Evolutionary conservation across 2,888 invertebrate genomes (phyloP), one percentile per base, ranked within the genome.

Genomic region (Lasioglossum marginatum): DNA sequence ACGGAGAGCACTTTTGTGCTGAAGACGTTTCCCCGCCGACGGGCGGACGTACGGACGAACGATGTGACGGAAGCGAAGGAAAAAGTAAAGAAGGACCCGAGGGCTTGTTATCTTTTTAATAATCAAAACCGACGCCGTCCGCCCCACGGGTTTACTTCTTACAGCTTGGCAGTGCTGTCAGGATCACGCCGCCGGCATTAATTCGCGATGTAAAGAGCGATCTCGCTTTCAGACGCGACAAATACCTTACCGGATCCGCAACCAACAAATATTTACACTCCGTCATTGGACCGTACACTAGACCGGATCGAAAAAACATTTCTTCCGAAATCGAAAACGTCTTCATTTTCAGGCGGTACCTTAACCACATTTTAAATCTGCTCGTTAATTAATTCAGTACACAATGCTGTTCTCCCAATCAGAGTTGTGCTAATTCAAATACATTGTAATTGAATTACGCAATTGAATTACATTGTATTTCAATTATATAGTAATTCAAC

Each of bases 51-150:
- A 8, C 66, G 19, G 66, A 34, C 66, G 66, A 34, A 66, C 66
- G 66, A 23, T 34, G 23, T 66, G 70, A 74, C 88, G 87, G 88
- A 90, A 91, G 89, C 83, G 88, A 86, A 80, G 89, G 90, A 91
- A 92, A 92, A 93, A 93, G 92, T 92, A 92, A 92, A 92, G 79
- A 90, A 91, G 91, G 86, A 87, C 92, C 92, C 88, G 85, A 84
- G 91, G 93, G 93, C 92, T 92, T 92, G 92, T 94, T 93, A 94
- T 94, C 94, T 94, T 94, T 94, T 93, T 94, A 93, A 94, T 94
- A 94, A 94, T 94, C 91, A 93, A 89, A 92, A 89, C 91, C 93
- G 94, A 94, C 94, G 91, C 37, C 68, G 89, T 89, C 82, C 87
- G 89, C 89, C 82, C 87, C 87, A 87, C 83, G 83, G 87, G 86